Conservation (phyloP, 2,113 vertebrate species). For the Cynopterus brachyotis region DNA sequence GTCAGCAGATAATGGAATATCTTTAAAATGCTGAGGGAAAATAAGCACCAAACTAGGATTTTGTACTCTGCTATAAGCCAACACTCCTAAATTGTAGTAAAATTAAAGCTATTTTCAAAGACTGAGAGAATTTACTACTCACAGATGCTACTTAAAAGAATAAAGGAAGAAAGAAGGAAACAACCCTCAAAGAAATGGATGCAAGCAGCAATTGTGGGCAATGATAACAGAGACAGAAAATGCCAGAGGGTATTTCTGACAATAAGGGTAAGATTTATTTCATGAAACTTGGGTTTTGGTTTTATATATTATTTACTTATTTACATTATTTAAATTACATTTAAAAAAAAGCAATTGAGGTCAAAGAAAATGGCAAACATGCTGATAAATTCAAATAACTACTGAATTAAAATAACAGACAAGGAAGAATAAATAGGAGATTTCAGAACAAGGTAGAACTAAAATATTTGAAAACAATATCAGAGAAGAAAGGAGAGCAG, state of each 20-base stretch:
- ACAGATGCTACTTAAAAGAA: neutral
- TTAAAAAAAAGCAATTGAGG: neutral
- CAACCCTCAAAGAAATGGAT: neutral
- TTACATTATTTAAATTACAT: neutral
- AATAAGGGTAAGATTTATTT: neutral
- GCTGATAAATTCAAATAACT: neutral
- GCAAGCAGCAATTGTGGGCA: neutral
- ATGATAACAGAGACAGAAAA: neutral
- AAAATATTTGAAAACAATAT: neutral
- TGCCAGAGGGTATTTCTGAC: neutral
- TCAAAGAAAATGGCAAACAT: neutral
- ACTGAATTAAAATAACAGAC: neutral
- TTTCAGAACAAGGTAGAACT: neutral
- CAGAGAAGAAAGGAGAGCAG: neutral
- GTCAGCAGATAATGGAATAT: neutral
- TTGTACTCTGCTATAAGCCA: neutral
- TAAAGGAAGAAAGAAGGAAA: neutral
- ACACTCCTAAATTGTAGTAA: neutral
- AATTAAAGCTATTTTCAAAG: constrained; percentile 23
- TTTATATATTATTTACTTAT: neutral
- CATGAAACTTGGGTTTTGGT: neutral
- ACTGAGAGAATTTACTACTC: neutral
- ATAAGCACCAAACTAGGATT: neutral
- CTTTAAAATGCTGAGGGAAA: neutral
- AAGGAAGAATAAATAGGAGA: neutral